Base-by-base conservation (phyloP, 2,888 invertebrate species). In the Nipponacmea schrenckii region DNA sequence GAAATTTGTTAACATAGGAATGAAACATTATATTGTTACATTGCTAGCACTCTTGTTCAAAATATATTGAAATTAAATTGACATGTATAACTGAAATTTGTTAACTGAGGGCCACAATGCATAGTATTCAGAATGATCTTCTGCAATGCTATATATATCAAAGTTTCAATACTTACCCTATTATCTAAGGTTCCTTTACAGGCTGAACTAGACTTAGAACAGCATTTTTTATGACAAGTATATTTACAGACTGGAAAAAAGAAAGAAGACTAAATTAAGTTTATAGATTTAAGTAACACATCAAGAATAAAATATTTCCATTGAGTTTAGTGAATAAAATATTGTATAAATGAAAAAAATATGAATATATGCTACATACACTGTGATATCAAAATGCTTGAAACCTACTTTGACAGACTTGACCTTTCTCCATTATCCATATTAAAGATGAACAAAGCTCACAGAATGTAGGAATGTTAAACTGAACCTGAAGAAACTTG, bases 391-490 rank as follows among this genome's bases (percentile, higher is more conserved):
- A 31, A 31, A 31, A 31, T 4, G 7, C 4, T 8, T 39, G 39
- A 5, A 24, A 88, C 90, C 90, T 87, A 92, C 92, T 91, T 89
- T 92, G 91, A 85, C 93, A 93, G 70, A 93, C 93, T 77, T 95
- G 92, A 67, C 96, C 95, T 71, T 96, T 92, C 89, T 97, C 97
- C 76, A 96, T 94, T 72, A 97, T 96, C 97, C 97, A 97, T 93
- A 97, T 95, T 90, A 96, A 95, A 2, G 94, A 94, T 84, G 93
- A 85, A 90, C 97, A 97, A 77, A 96, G 94, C 90, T 98, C 97
- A 90, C 97, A 98, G 82, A 95, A 96, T 5, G 97, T 97, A 17
- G 96, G 96, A 85, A 97, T 97, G 90, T 96, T 97, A 83, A 97
- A 96, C 90, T 96, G 95, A 67, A 95, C 95, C 83, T 94, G 90